Conservation (phyloP, 2,113 vertebrate genomes). For the Sminthopsis crassicaudata region DNA sequence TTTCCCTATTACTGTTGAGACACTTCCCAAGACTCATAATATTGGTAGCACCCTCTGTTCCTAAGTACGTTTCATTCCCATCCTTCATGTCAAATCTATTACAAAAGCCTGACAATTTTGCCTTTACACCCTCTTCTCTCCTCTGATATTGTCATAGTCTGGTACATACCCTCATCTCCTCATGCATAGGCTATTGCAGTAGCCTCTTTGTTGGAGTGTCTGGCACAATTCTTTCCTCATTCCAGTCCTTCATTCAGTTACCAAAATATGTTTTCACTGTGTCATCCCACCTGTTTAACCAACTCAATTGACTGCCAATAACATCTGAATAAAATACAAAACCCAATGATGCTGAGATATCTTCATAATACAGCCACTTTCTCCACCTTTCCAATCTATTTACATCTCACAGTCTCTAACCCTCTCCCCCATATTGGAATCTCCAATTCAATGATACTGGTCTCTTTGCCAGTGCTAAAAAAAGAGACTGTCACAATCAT, state of each 20-base stretch:
- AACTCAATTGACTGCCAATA: background rate
- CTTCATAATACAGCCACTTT: background rate
- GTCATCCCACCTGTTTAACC: background rate
- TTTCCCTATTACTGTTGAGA: background rate
- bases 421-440: background rate
- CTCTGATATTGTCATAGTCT: background rate
- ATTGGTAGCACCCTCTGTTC: background rate
- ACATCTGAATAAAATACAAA: background rate
- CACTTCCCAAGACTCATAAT: background rate
- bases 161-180: background rate
- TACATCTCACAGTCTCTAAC: background rate
- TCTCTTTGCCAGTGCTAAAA: background rate
- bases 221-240: background rate
- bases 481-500: background rate
- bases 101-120: background rate
- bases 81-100: background rate
- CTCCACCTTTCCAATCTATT: background rate
- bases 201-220: background rate
- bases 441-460: background rate
- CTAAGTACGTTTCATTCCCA: background rate
- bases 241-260: background rate
- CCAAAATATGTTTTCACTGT: background rate
- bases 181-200: background rate
- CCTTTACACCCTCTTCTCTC: background rate
- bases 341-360: background rate